Evolutionary conservation across 2,113 vertebrate genomes (phyloP), one percentile per base, ranked within the genome.

Genomic region (Pedionomus torquatus): DNA sequence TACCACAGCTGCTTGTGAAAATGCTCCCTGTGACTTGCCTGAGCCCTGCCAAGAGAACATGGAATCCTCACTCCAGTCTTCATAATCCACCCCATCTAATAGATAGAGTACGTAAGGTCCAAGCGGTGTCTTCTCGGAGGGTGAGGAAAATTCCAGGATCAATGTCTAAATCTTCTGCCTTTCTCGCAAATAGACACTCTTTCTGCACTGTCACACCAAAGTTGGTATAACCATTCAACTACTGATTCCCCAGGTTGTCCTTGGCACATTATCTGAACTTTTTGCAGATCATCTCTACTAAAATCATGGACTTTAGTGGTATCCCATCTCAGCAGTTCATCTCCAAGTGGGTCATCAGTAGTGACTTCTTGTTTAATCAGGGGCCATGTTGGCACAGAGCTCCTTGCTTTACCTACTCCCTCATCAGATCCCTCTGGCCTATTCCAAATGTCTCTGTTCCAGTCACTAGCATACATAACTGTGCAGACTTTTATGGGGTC

Each of bases 61-160:
- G 13, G 28, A 44, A 54, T 92, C 21, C 25, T 85, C 43, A 80
- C 4, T 21, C 5, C 21, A 30, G 18, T 41, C 39, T 60, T 54
- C 24, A 31, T 77, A 54, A 49, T 8, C 7, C 37, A 66, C 9
- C 2, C 15, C 13, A 17, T 39, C 39, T 69, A 33, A 58, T 7
- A 19, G 7, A 4, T 12, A n/a, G 26, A 58, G 31, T 17, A 2
- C 3, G 23, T 58, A 57, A 68, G 0, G 4, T 58, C 17, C 0
- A 2, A 77, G 26, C 0, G 3, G 4, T 10, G 19, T 54, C 16
- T 58, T 63, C 58, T 55, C 3, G 1, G 39, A 74, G 17, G 9
- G 7, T 44, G 43, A 88, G 54, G n/a, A 77, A 84, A 54, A 17
- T 26, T 60, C 4, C 11, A 49, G 49, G 28, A 9, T 7, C 31